These are phyloP conservation scores for Lottia scabra DNA, from an alignment of 2,888 invertebrate genomes.

Conservation along the genomic window DNA sequence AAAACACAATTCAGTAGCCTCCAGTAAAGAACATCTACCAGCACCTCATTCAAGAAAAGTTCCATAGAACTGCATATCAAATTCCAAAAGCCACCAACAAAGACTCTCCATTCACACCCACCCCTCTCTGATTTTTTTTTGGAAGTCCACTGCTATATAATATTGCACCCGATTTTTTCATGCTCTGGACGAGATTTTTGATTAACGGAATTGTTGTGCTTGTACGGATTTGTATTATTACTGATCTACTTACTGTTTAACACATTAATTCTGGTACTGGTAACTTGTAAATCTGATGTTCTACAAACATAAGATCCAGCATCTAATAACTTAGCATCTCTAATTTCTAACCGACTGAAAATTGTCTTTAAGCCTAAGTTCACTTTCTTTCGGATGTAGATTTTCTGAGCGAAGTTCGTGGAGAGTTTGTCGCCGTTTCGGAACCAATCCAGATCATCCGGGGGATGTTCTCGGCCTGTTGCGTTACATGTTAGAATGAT, in stretches of 20 bases:
- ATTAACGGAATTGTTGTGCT: no score
- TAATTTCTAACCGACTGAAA: constrained; percentile 48
- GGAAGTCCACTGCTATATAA: no score
- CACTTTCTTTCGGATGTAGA: constrained; percentile 37
- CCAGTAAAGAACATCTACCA: no score
- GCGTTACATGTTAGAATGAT: constrained; percentile 52
- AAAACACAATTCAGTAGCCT: no score
- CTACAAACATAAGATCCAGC: constrained; percentile 52
- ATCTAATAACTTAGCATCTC: constrained; percentile 38
- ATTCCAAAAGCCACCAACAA: no score
- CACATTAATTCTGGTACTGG: constrained; percentile 46
- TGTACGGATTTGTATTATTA: no score
- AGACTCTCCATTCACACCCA: no score
- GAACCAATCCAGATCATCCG: constrained; percentile 56
- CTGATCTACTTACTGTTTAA: constrained; percentile 47
- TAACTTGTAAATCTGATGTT: constrained; percentile 46
- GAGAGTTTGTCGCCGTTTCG: constrained; percentile 43
- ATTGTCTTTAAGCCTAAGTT: constrained; percentile 46
- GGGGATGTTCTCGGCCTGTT: constrained; percentile 47
- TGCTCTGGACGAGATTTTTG: no score
- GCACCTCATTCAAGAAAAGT: no score
- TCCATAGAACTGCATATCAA: no score
- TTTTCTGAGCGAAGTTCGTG: constrained; percentile 26
- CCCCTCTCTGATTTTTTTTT: no score
- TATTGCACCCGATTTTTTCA: no score